Evolutionary conservation across 2,113 vertebrate species (phyloP), one percentile per base, ranked within the genome.

Genomic region (Pandion haliaetus): DNA sequence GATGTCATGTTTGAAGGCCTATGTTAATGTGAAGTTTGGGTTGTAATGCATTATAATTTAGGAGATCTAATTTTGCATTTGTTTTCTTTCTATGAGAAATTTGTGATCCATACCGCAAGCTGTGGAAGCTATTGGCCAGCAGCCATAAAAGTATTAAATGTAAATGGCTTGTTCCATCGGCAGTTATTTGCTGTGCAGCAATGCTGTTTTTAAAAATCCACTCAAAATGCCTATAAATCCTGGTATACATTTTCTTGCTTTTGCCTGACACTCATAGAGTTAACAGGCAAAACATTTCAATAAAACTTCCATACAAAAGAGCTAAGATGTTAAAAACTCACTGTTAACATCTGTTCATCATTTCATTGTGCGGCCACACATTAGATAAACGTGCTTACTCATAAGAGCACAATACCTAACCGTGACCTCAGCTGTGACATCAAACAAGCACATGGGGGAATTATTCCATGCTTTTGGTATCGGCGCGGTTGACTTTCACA

Each of bases 341-440:
- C 98, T 98, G 96, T 96, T 98, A 98, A 98, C 98, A 98, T 98
- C 98, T 98, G 98, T 95, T 98, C 98, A 97, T 98, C 97, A 94
- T 98, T 98, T 97, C 96, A 87, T 95, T 94, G 87, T 78, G 82
- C 3, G 85, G 90, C 97, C 94, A 96, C 97, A 95, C 95, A 40
- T 98, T 97, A 97, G 97, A 98, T 98, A 98, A 98, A 98, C 45
- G 58, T 76, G 96, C 77, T 93, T 93, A 97, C 97, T 97, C 96
- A 40, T 71, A 91, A 94, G 93, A 90, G 93, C 95, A 92, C 96
- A 94, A 83, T 95, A 55, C 95, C 97, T 96, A 96, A 79, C 93
- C 77, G 28, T 96, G 97, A 97, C 98, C 97, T 98, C 97, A 93
- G 94, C 94, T 93, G 96, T 98, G 97, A 98, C 97, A 98, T 97